Base-by-base conservation (phyloP, 2,888 invertebrate species). In the Agrenia bidenticulata region DNA sequence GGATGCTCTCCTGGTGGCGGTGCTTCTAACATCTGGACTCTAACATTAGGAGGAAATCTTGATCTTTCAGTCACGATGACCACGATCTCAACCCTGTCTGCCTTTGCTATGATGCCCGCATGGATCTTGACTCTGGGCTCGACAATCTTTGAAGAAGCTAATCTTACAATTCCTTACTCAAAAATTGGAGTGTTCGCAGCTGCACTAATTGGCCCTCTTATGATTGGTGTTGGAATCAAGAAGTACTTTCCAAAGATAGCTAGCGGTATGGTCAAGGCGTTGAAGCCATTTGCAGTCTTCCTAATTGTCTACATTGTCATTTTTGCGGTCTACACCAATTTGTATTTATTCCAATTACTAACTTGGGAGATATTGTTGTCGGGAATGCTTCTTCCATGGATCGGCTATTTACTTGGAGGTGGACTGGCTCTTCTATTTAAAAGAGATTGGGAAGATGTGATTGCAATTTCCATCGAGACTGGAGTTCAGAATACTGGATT, bases 31-130 rank as follows among this genome's bases (percentile, higher is more conserved):
- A 92, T 96, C 77, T 98, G 96, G 94, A 90, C 94, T 0, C 88
- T 91, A 72, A 85, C 97, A 17, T 83, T 98, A 1, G 90, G 89
- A 2, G 97, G 94, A 4, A 97, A 98, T 81, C 85, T 97, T 4
- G 90, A 94, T 79, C 83, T 98, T 45, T 95, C 95, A 0, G 87
- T 98, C 55, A 89, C 97, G 17, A 95, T 98, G 96, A 98, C 97
- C 0, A 88, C 94, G 9, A 82, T 94, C 62, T 90, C 93, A 67
- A 96, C 94, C 1, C 80, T 96, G 4, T 88, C 89, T 0, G 89
- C 95, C 0, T 90, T 97, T 77, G 91, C 82, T 49, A 88, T 92
- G 82, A 92, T 95, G 86, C 95, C 95, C 0, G 78, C 91, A 1
- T 96, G 95, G 95, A 82, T 94, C 5, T 92, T 94, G 79, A 92